phyloP scores from a whole-genome alignment of 2,888 invertebrate genomes.

The Nephrocerus scutellatus region DNA sequence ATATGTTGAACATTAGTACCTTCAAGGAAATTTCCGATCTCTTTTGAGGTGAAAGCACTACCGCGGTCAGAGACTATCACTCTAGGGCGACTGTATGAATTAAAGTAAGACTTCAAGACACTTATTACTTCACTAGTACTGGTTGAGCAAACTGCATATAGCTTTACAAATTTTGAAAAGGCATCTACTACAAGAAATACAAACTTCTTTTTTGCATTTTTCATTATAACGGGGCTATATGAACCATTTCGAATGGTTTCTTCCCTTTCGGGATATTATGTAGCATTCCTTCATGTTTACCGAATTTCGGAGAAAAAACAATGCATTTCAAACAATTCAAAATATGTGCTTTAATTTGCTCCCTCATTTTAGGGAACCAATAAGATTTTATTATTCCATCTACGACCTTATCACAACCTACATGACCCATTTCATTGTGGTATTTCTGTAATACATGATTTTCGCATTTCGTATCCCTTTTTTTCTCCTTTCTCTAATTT shows the following conservation, averaged over 20 bases:
- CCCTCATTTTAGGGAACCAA: constrained; percentile 17
- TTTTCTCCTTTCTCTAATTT: constrained; percentile 5
- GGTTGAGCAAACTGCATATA: constrained; percentile 3
- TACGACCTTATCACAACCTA: constrained; percentile 8
- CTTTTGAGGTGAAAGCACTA: constrained; percentile 1
- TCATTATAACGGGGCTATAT: constrained; percentile 13
- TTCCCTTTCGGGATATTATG: constrained; percentile 27
- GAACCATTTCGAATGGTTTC: constrained; percentile 23
- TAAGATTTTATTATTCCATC: constrained; percentile 7
- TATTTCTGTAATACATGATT: constrained; percentile 3
- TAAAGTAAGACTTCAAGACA: not conserved
- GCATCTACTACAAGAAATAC: constrained; percentile 8
- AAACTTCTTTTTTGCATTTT: constrained; percentile 5
- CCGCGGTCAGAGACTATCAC: constrained; percentile 4
- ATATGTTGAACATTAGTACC: constrained; percentile 1
- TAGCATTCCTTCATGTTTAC: constrained; percentile 24
- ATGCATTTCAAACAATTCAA: constrained; percentile 13
- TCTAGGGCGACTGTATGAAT: not conserved
- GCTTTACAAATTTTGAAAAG: constrained; percentile 15
- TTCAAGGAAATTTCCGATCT: not conserved
- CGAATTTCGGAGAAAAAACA: constrained; percentile 3
- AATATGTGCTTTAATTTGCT: constrained; percentile 7
- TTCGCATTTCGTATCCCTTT: constrained; percentile 2
- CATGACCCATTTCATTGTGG: constrained; percentile 14
- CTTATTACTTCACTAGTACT: constrained; percentile 25